Evolutionary conservation across 1,140 invertebrate species (phyloP), one percentile per base, ranked within the genome.

Genomic region (Uloborus diversus): DNA sequence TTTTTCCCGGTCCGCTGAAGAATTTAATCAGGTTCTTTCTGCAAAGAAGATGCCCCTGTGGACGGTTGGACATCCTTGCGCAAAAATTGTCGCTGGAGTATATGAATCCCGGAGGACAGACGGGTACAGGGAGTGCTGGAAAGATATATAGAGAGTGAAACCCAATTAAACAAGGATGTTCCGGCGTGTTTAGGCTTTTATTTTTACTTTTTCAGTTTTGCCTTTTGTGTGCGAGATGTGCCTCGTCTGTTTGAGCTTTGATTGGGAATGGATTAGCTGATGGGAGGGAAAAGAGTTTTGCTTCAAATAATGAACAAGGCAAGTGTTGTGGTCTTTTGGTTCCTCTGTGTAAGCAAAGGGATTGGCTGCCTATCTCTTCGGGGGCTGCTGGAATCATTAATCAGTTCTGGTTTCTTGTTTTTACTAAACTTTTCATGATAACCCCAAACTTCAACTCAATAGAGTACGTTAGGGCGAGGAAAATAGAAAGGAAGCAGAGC

Each of bases 241-340:
- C 57, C 49, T 56, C 47, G 66, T 56, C n/a, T 70, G 66, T 70
- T 70, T 70, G 57, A 70, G 66, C 66, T 70, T 70, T 70, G 66
- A 70, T 70, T 70, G 66, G 66, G 66, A 51, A 70, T 56, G 66
- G 66, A 70, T 70, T 70, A 70, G 51, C 14, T 9, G 37, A 17
- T 42, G 37, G 37, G 3, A n/a, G 23, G 66, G 51, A 33, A n/a
- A 27, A 27, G 66, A 70, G 49, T 70, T 70, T 70, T 70, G 57
- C 66, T 42, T 30, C 66, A 70, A 70, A 70, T 70, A 70, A 70
- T 70, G 66, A 70, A 70, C 30, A 56, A 32, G 13, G 28, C 66
- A 70, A 70, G 66, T 35, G 66, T 70, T 51, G 66, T 37, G 66
- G 51, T 35, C n/a, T 70, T 70, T 49, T 56, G 49, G 13, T 37